Conservation (phyloP, 2,797 vertebrate species). For the Allobates femoralis region DNA sequence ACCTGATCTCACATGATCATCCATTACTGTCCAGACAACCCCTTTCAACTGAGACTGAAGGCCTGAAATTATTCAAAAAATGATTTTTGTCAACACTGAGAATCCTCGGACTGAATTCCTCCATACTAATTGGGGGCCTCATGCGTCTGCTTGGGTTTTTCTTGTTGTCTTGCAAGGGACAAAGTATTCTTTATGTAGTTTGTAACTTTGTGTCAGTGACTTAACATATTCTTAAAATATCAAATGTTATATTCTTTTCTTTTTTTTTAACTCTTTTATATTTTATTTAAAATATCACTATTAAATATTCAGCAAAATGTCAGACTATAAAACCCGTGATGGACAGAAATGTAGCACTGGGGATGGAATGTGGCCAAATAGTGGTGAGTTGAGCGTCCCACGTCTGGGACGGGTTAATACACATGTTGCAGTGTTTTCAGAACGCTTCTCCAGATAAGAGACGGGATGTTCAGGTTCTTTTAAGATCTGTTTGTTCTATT, state of each 20-base stretch:
- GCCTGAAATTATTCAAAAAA: too few relatives aligned
- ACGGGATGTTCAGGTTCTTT: background rate
- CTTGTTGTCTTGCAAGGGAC: too few relatives aligned
- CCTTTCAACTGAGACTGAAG: too few relatives aligned
- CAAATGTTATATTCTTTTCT: background rate
- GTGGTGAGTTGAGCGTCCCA: background rate
- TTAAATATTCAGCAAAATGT: background rate
- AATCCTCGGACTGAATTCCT: too few relatives aligned
- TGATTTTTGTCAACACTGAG: too few relatives aligned
- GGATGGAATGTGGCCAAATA: background rate
- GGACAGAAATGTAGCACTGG: background rate
- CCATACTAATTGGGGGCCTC: too few relatives aligned
- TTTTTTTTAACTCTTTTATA: background rate
- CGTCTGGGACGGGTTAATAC: background rate
- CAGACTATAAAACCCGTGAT: background rate
- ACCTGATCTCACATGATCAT: too few relatives aligned
- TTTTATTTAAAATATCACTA: background rate
- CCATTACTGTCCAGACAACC: too few relatives aligned
- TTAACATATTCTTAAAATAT: background rate
- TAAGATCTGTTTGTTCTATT: background rate
- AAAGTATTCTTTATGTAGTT: too few relatives aligned
- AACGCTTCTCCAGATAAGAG: conserved; percentile 6
- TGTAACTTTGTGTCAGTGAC: background rate
- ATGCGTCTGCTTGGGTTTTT: too few relatives aligned
- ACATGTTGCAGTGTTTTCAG: conserved; percentile 11